Evolutionary conservation across 1,140 invertebrate genomes (phyloP), one percentile per base, ranked within the genome.

Genomic region (Achatina immaculata): DNA sequence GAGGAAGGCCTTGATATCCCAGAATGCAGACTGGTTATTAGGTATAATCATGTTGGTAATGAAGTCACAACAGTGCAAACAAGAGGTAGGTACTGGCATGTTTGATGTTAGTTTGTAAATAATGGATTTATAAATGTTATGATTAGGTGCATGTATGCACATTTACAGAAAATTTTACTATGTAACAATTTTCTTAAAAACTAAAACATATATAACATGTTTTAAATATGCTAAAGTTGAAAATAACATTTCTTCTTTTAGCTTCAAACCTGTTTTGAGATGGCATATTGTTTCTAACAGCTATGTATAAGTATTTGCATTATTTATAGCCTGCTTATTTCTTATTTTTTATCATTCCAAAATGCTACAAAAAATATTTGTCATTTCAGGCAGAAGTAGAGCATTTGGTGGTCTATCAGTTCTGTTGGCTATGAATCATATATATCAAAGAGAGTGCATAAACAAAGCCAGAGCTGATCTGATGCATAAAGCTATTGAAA

Each of bases 1-100:
- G 90, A 92, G 79, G 91, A 92, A 82, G 91, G 91, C 3, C 79
- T 92, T 28, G 91, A 92, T 75, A 88, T 92, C 65, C 85, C 85
- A 9, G 82, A 87, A 38, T 92, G 91, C 82, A 89, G 90, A 81
- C 65, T 91, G 4, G 88, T 91, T 31, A 85, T 92, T 62, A 83
- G 86, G 21, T 92, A 92, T 80, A 90, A 91, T 74, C 86, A 90
- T 77, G 86, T 90, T 16, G 89, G 90, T n/a, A 91, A 91, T 84
- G 89, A 90, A 78, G 90, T 91, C 38, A 87, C 90, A 24, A 89
- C 84, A 34, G 85, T 90, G 45, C 91, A 92, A 78, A 82, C 86
- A 36, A 87, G 85, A 88, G 91, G 91, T 86, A 19, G 11, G 55
- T 58, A 58, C 43, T 45, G 11, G 11, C 11, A 68, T 24, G 14